phyloP scores from a whole-genome alignment of 2,797 vertebrate genomes.

The Catostomus latipinnis region DNA sequence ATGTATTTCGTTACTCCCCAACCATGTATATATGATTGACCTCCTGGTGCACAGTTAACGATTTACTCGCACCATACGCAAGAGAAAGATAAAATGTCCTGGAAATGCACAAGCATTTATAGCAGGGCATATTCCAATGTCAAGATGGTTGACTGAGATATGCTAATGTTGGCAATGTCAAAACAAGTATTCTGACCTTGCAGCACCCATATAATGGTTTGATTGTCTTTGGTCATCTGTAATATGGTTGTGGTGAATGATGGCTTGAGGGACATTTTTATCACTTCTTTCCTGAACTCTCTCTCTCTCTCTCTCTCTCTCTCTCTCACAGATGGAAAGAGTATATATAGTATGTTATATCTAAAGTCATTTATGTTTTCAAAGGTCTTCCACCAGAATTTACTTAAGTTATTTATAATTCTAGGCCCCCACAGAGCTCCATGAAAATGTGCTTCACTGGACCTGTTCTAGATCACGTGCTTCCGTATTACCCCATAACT shows the following conservation, averaged over 20 bases:
- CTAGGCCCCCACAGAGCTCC: background rate
- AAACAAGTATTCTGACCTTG: slow-evolving; percentile 27
- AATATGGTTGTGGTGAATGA: slow-evolving; percentile 43
- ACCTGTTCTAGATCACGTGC: slow-evolving; percentile 29
- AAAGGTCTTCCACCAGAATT: background rate
- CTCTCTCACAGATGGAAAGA: background rate
- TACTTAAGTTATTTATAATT: background rate
- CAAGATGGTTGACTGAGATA: slow-evolving; percentile 41
- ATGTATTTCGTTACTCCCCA: too few relatives aligned
- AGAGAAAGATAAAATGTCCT: slow-evolving; percentile 52
- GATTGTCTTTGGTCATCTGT: slow-evolving; percentile 12
- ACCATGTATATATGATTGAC: slow-evolving; percentile 37
- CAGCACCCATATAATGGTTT: slow-evolving; percentile 5
- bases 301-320: background rate
- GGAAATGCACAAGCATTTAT: slow-evolving; percentile 57
- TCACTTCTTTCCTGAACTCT: background rate
- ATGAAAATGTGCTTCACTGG: background rate
- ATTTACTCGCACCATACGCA: slow-evolving; percentile 54
- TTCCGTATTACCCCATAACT: slow-evolving; percentile 3
- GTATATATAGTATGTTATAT: too few relatives aligned
- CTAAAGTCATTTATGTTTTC: too few relatives aligned
- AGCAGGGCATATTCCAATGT: slow-evolving; percentile 55
- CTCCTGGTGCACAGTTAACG: slow-evolving; percentile 53
- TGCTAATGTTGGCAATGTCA: slow-evolving; percentile 18
- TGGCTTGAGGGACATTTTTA: slow-evolving; percentile 3